Base-by-base conservation (phyloP, 2,888 invertebrate species). In the Cecidostiba fungosa region DNA sequence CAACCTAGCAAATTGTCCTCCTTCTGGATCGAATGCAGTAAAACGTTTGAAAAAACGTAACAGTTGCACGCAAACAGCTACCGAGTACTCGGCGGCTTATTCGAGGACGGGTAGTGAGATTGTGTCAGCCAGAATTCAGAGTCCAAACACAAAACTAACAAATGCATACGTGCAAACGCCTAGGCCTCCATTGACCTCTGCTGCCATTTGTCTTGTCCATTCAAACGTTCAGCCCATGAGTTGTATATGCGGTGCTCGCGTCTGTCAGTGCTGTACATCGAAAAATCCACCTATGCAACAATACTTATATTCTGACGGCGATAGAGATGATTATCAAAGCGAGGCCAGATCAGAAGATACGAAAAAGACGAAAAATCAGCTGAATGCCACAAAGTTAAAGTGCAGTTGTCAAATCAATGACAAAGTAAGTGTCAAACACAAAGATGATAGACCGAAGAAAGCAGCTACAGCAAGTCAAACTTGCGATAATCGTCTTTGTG, bases 21-120 rank as follows among this genome's bases (percentile, higher is more conserved):
- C 88, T 2, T 81, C 84, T 10, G 87, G 86, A 23, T 81, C 70
- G 6, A 87, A 86, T 12, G 73, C 86, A 3, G 77, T 88, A 1
- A 90, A 88, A 70, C 88, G 89, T 14, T 77, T 90, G 4, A 90
- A 89, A 66, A 92, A 92, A 79, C 89, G 92, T 0, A 93, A 93
- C 81, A 93, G 93, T 76, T 92, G 90, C 73, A 91, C 92, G 0
- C 93, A 93, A 88, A 93, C 93, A 0, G 91, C 90, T 1, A 90
- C 88, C 0, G 89, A 89, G 23, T 86, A 86, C 1, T 88, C 87
- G 6, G 84, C 85, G 16, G 91, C 90, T 0, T 90, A 91, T 39
- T 93, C 93, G 0, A 92, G 91, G 86, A 92, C 91, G 0, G 92
- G 92, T 0, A 91, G 91, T 0, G 91, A 91, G 85, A 92, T 92